A percentile compares a stretch with the other conserved stretches of the same genome.
Evolutionary conservation across 2,113 vertebrate species (phyloP).

Genomic region (Scomber colias): DNA sequence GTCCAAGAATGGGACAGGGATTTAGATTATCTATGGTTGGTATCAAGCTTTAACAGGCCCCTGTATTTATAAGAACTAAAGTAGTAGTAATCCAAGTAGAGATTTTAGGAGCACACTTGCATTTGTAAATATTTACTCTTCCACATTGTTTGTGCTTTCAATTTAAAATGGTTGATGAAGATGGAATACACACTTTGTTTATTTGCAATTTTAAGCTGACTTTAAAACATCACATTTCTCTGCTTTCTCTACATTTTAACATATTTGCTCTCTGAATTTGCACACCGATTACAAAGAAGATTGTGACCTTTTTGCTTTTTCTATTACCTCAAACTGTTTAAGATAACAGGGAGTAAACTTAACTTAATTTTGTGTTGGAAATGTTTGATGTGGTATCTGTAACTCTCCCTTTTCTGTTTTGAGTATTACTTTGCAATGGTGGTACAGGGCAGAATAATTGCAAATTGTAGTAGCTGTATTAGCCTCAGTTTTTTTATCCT

Average conservation of each 20-base stretch:
- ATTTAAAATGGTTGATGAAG: slow-evolving; percentile 23
- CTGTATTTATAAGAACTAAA: slow-evolving; percentile 42
- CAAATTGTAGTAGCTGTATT: slow-evolving; percentile 14
- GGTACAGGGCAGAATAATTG: slow-evolving; percentile 15
- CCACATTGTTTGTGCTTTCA: slow-evolving; percentile 15
- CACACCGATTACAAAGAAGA: not conserved
- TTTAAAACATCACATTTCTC: not conserved
- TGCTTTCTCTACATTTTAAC: slow-evolving; percentile 7
- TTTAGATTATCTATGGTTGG: slow-evolving; percentile 61
- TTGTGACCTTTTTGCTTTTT: slow-evolving; percentile 7
- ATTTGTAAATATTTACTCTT: slow-evolving; percentile 24
- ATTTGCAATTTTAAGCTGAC: slow-evolving; percentile 15
- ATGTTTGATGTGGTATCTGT: not conserved
- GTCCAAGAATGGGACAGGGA: slow-evolving; percentile 28
- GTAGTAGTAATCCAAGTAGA: slow-evolving; percentile 11
- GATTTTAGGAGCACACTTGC: slow-evolving; percentile 29
- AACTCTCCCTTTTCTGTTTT: not conserved
- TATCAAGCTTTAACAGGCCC: slow-evolving; percentile 51
- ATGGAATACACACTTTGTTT: slow-evolving; percentile 16
- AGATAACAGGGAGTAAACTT: not conserved
- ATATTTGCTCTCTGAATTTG: slow-evolving; percentile 13
- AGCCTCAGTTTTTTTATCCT: not conserved
- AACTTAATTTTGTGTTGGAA: not conserved
- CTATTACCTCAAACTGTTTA: not conserved
- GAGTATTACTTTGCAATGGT: not conserved